Evolutionary conservation across 1,140 invertebrate species (phyloP).

Genomic region (Agrypnia vestita): DNA sequence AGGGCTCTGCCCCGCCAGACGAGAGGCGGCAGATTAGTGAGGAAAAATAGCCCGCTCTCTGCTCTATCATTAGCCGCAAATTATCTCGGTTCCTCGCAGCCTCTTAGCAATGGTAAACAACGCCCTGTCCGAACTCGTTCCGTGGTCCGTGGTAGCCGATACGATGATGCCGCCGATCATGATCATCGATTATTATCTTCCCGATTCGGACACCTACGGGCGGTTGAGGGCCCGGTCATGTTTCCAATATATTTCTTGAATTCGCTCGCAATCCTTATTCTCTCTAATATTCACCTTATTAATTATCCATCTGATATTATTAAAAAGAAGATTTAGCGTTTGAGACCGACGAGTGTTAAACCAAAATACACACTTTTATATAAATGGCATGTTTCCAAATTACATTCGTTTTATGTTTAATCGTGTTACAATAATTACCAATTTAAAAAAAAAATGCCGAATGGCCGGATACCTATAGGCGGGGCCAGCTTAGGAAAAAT

Average conservation of each 20-base stretch:
- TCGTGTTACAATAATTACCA: too few species aligned
- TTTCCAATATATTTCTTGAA: background rate
- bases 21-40: conserved; percentile 19
- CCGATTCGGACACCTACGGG: background rate
- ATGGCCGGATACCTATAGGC: too few species aligned
- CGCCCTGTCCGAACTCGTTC: conserved; percentile 1
- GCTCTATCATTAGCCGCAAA: conserved; percentile 31
- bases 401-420: too few species aligned
- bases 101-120: conserved; percentile 33
- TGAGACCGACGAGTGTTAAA: too few species aligned
- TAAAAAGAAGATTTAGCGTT: too few species aligned
- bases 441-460: too few species aligned
- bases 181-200: conserved; percentile 33
- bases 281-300: too few species aligned
- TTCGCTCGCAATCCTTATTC: background rate
- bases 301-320: too few species aligned
- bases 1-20: background rate
- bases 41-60: conserved; percentile 16
- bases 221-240: background rate
- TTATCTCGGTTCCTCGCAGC: conserved; percentile 29
- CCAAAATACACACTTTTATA: too few species aligned
- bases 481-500: too few species aligned
- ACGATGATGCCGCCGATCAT: background rate
- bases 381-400: too few species aligned
- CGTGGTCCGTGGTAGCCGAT: background rate